These are phyloP conservation scores for Synanthedon tipuliformis DNA, from an alignment of 2,888 invertebrate species.

Conservation along the genomic window DNA sequence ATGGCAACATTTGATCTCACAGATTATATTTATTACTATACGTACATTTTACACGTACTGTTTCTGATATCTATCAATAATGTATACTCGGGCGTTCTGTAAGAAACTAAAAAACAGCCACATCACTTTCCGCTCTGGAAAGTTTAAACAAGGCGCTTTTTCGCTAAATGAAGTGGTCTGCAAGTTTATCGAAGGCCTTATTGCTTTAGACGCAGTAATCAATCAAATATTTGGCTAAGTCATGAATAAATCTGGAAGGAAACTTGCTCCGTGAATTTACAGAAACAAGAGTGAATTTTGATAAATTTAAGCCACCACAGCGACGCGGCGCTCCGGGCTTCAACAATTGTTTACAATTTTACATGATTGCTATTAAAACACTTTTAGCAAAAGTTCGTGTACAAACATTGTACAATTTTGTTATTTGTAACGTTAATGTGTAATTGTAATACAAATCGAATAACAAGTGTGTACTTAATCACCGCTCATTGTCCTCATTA, in stretches of 20 bases:
- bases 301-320: neutral
- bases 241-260: conserved; percentile 55
- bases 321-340: neutral
- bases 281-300: conserved; percentile 7
- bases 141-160: conserved; percentile 52
- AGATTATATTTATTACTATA: too few species aligned
- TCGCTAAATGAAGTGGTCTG: conserved; percentile 55
- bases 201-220: conserved; percentile 34
- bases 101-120: conserved; percentile 30
- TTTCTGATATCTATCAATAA: neutral
- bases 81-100: conserved; percentile 5
- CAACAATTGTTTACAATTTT: neutral
- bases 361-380: too few species aligned
- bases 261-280: conserved; percentile 21
- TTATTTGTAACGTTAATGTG: too few species aligned
- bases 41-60: neutral
- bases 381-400: too few species aligned
- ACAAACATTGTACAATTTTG: too few species aligned
- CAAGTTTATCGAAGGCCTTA: conserved; percentile 53
- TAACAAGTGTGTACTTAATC: too few species aligned
- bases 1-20: too few species aligned
- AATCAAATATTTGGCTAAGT: conserved; percentile 33
- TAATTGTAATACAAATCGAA: too few species aligned
- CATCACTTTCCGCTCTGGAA: conserved; percentile 31
- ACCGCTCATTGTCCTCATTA: too few species aligned